A percentile compares a stretch with the other conserved stretches of the same genome.
Evolutionary conservation across 2,797 vertebrate genomes (phyloP).

Genomic region (Enteromius thamalakanensis): DNA sequence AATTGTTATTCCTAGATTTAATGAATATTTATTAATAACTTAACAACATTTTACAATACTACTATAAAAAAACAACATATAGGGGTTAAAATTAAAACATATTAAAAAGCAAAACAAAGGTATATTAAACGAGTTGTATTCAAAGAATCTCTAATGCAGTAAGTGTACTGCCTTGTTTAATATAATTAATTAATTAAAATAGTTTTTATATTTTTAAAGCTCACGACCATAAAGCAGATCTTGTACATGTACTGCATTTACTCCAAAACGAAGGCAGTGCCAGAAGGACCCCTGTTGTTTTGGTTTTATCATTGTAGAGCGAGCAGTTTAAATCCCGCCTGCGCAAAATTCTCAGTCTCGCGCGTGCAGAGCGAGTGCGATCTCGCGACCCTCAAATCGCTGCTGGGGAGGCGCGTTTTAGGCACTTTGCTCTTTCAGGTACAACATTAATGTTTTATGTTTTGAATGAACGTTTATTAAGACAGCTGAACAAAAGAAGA

Average conservation of each 20-base stretch:
- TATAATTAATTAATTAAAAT: neutral
- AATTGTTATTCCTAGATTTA: neutral
- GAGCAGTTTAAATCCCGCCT: conserved; percentile 60
- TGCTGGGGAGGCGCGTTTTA: neutral
- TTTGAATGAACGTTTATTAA: too few species aligned
- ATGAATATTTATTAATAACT: neutral
- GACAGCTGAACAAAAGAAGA: neutral
- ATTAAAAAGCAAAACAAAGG: neutral
- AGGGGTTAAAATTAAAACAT: neutral
- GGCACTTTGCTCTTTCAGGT: conserved; percentile 32
- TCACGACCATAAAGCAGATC: neutral
- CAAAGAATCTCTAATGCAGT: neutral
- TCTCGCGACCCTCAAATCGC: conserved; percentile 15
- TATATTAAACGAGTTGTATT: neutral
- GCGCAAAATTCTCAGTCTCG: conserved; percentile 62
- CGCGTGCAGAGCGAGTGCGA: conserved; percentile 22
- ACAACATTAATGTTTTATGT: neutral
- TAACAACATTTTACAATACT: neutral
- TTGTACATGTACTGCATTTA: neutral
- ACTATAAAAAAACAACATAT: neutral
- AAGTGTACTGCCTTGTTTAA: neutral
- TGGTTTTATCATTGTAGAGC: neutral
- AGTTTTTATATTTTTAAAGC: neutral
- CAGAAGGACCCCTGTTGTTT: conserved; percentile 20
- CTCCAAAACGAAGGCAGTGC: neutral